phyloP scores from a whole-genome alignment of 2,888 invertebrate species.

The Eudemis profundana region DNA sequence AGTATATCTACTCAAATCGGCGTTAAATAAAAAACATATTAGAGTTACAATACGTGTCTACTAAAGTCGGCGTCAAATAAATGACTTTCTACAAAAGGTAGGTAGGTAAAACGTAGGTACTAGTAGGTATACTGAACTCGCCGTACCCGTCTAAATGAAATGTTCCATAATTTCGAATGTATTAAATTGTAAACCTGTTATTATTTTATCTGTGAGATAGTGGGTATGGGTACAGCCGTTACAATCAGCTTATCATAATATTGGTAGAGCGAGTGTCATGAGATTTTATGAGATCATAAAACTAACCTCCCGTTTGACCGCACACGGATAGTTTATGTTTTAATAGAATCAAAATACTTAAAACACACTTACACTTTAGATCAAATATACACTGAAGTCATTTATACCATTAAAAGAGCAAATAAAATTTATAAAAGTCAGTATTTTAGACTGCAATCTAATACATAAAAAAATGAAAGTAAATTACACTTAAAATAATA shows the following conservation, averaged over 20 bases:
- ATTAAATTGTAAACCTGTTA: conserved; percentile 20
- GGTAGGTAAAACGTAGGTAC: not conserved
- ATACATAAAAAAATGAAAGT: too few species aligned
- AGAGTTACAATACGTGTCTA: not conserved
- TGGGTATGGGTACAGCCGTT: conserved; percentile 27
- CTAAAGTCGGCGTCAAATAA: not conserved
- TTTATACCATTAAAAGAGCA: too few species aligned
- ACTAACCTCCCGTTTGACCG: conserved; percentile 35
- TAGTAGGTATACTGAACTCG: conserved; percentile 10
- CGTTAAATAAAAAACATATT: not conserved
- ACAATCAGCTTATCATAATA: conserved; percentile 38
- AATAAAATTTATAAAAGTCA: not conserved
- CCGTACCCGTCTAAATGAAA: conserved; percentile 19
- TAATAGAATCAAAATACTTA: conserved; percentile 12
- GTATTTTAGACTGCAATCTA: not conserved
- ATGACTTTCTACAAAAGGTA: not conserved
- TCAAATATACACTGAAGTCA: not conserved
- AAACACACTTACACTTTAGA: not conserved
- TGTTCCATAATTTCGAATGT: conserved; percentile 9
- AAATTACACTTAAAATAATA: too few species aligned
- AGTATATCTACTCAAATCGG: not conserved
- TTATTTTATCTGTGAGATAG: conserved; percentile 30
- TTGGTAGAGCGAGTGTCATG: conserved; percentile 33
- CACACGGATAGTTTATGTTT: conserved; percentile 25
- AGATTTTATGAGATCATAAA: conserved; percentile 41